Conservation (phyloP, 1,140 invertebrate species). For the Magallana ariakensis region DNA sequence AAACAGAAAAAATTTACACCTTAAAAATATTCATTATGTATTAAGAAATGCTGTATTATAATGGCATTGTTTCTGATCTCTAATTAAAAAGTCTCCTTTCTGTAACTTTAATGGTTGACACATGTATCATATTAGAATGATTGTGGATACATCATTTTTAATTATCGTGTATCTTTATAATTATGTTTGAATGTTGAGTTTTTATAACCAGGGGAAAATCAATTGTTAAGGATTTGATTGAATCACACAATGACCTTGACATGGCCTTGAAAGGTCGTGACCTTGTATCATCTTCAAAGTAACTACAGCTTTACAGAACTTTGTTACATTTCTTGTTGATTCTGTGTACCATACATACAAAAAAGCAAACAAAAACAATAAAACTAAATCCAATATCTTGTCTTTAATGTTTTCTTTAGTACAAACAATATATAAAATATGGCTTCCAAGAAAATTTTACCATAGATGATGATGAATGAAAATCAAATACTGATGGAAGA, state of each 20-base stretch:
- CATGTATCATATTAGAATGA: conserved; percentile 14
- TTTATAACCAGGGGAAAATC: background rate
- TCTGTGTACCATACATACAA: conserved; percentile 14
- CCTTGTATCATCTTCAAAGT: conserved; percentile 19
- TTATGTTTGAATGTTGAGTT: background rate
- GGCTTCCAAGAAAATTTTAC: too few species aligned
- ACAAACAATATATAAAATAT: too few species aligned
- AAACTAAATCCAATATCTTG: background rate
- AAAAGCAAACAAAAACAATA: conserved; percentile 16
- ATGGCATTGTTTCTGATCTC: background rate
- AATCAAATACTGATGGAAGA: too few species aligned
- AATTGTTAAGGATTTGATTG: background rate
- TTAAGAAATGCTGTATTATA: background rate
- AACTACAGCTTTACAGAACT: conserved; percentile 13
- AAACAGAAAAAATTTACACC: background rate
- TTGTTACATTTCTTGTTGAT: conserved; percentile 28
- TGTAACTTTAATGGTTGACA: background rate
- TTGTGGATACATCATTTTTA: background rate
- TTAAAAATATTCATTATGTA: background rate
- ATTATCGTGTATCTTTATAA: background rate
- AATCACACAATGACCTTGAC: too few species aligned
- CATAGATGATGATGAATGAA: too few species aligned
- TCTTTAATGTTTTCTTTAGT: too few species aligned
- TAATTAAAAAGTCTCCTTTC: background rate
- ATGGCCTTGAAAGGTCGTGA: conserved; percentile 4